Evolutionary conservation across 1,140 invertebrate genomes (phyloP).

Genomic region (Bombus waltoni): DNA sequence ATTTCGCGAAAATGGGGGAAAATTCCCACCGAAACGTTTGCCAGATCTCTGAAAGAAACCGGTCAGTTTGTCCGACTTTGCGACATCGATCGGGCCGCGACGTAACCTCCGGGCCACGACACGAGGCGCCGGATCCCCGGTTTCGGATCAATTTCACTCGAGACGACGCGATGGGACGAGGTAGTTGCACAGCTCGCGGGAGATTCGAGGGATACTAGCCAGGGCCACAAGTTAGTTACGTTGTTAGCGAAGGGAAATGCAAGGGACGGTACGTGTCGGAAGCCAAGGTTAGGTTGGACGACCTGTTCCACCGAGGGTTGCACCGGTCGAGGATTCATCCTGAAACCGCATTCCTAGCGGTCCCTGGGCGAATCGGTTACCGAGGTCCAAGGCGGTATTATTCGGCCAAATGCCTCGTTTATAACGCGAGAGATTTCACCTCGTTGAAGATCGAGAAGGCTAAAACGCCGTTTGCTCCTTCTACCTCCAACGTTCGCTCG

Average conservation of each 20-base stretch:
- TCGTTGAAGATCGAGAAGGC: background rate
- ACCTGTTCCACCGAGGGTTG: conserved; percentile 1
- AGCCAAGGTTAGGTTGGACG: conserved; percentile 36
- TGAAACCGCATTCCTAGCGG: conserved; percentile 50
- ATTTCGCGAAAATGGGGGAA: background rate
- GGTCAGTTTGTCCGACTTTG: background rate
- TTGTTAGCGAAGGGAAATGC: conserved; percentile 27
- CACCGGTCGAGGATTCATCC: conserved; percentile 31
- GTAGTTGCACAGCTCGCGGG: conserved; percentile 20
- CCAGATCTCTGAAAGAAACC: background rate
- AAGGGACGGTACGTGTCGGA: background rate
- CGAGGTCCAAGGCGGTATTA: background rate
- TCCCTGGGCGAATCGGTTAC: conserved; percentile 57
- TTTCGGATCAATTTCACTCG: conserved; percentile 19
- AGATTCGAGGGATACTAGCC: conserved; percentile 29
- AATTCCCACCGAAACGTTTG: background rate
- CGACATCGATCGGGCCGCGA: background rate
- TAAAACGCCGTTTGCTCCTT: too few species aligned
- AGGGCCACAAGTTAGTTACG: conserved; percentile 40
- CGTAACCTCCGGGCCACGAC: background rate
- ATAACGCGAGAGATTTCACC: background rate
- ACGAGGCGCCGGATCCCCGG: background rate
- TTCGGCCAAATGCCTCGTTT: background rate
- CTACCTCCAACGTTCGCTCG: too few species aligned
- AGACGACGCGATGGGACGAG: background rate